Evolutionary conservation across 1,140 invertebrate species (phyloP).

Genomic region (Drosophila punjabiensis): DNA sequence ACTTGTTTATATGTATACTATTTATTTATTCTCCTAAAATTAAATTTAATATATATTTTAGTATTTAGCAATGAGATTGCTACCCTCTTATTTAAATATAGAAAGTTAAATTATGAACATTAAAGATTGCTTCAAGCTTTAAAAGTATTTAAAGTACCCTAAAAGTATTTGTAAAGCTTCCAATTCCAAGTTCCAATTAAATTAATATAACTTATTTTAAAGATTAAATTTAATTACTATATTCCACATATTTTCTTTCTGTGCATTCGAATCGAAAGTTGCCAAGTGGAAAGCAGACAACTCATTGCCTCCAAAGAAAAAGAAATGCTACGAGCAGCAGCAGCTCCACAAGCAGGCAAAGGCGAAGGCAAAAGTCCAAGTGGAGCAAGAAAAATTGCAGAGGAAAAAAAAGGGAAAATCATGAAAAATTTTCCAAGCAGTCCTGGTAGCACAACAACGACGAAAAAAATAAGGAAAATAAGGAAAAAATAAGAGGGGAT

Average conservation of each 20-base stretch:
- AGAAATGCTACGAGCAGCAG: constrained; percentile 14
- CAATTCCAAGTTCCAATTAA: background rate
- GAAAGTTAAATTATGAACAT: background rate
- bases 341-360: background rate
- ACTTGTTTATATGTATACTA: too few relatives aligned
- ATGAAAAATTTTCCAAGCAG: constrained; percentile 64
- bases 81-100: background rate
- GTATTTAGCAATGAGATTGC: too few relatives aligned
- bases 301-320: constrained; percentile 23
- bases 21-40: too few relatives aligned
- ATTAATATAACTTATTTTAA: too few relatives aligned
- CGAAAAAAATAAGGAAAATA: background rate
- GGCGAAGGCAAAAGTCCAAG: constrained; percentile 7
- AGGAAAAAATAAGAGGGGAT: background rate
- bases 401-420: constrained; percentile 32
- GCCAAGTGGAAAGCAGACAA: constrained; percentile 59
- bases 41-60: too few relatives aligned
- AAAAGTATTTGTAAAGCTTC: background rate
- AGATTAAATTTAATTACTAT: background rate
- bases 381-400: constrained; percentile 24
- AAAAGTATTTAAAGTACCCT: background rate
- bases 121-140: background rate
- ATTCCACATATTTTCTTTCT: background rate
- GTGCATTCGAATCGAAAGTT: constrained; percentile 52
- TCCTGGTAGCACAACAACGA: constrained; percentile 47